Base-by-base conservation (phyloP, 2,888 invertebrate genomes). In the Thereva unica region DNA sequence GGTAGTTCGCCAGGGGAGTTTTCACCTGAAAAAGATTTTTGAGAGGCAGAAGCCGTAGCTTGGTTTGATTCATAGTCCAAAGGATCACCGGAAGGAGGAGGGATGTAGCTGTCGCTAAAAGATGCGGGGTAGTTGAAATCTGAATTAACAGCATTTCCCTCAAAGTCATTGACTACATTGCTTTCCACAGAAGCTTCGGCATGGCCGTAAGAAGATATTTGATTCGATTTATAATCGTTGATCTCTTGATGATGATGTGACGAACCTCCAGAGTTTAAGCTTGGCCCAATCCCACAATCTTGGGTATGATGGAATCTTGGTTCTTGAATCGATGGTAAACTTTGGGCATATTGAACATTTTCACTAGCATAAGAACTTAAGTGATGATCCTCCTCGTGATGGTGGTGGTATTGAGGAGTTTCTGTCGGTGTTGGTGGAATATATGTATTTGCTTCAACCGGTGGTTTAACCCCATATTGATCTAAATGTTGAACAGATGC, bases 401-500 rank as follows among this genome's bases (percentile, higher is more conserved):
- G 64, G 37, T 45, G 64, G 37, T 54, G 69, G 53, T 52, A 70
- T 41, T 68, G 68, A 37, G 71, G 71, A 42, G 78, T 73, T 69
- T 80, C 87, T 65, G 85, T 84, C 0, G 85, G 83, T 3, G 89
- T 87, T 1, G 89, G 89, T 0, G 89, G 87, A 42, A 89, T 78
- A 73, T 89, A 89, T 0, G 85, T 78, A 0, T 84, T 82, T 0
- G 82, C 82, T 71, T 84, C 83, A 7, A 82, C 78, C 0, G 78
- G 75, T 56, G 86, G 84, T 67, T 86, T 85, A 3, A 84, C 78
- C 0, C 85, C 85, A 68, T 84, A 85, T 12, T 82, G 78, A 74
- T 89, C 88, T 71, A 88, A 85, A 12, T 87, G 85, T 55, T 85
- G 84, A 0, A 86, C 86, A 0, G 84, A 82, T 59, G 87, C 85